A percentile compares a stretch with the other conserved stretches of the same genome.
Conservation (phyloP, 2,888 invertebrate genomes). For the Ornithoptera priamus region DNA sequence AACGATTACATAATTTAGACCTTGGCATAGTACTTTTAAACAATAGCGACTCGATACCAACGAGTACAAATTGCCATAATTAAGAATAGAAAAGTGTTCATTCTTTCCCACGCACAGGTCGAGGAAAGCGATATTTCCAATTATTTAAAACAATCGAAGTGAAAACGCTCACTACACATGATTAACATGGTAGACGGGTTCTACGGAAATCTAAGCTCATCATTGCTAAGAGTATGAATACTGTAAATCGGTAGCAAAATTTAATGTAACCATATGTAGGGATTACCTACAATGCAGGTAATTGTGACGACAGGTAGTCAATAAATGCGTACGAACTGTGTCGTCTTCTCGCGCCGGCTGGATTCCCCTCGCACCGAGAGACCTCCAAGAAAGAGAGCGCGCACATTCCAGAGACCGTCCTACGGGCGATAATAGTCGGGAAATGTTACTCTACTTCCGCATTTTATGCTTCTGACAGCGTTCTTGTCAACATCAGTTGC, state of each 20-base stretch:
- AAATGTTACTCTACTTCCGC: no score
- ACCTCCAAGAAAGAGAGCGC: no score
- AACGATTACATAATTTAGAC: neutral
- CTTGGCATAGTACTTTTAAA: slow-evolving; percentile 23
- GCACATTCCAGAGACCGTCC: no score
- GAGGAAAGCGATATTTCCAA: slow-evolving; percentile 8
- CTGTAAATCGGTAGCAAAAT: neutral
- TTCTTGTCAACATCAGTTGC: no score
- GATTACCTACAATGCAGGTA: no score
- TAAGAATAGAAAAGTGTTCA: slow-evolving; percentile 13
- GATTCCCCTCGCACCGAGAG: no score
- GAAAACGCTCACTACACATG: neutral
- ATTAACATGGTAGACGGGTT: neutral
- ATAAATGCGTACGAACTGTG: no score
- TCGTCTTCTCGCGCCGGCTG: no score
- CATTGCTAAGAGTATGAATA: neutral
- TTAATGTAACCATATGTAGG: no score
- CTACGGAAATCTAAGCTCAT: neutral
- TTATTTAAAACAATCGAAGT: slow-evolving; percentile 3
- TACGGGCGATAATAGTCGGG: no score
- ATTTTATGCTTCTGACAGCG: no score
- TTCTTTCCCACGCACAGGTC: neutral
- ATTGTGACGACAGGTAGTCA: no score
- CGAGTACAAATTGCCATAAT: neutral
- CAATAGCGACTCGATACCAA: slow-evolving; percentile 18